Percentiles rank a stretch among this genome's conserved stretches.
phyloP scores from a whole-genome alignment of 2,113 vertebrate genomes.

The Cyanoramphus novaezelandiae region DNA sequence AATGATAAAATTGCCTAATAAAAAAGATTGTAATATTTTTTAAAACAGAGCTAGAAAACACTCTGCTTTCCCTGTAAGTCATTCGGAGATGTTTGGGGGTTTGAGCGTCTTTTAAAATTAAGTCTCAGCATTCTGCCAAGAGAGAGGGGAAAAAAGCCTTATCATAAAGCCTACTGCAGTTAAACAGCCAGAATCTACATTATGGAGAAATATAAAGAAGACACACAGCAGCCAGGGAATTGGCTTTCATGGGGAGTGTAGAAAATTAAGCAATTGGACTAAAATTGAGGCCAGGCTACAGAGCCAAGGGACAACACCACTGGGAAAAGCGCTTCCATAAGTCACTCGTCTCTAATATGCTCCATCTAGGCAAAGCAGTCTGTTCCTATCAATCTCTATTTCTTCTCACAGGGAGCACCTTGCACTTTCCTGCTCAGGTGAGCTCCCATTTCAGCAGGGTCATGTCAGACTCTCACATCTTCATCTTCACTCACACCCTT shows the following conservation, averaged over 20 bases:
- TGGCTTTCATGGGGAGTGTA: slow-evolving; percentile 51
- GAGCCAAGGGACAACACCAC: slow-evolving; percentile 56
- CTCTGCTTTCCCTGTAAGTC: slow-evolving; percentile 67
- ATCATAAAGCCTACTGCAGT: slow-evolving; percentile 72
- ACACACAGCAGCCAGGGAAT: slow-evolving; percentile 67
- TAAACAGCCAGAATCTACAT: slow-evolving; percentile 75
- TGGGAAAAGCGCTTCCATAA: slow-evolving; percentile 25
- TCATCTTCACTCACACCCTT: not conserved
- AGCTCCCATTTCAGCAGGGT: not conserved
- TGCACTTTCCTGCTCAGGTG: not conserved
- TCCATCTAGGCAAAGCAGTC: slow-evolving; percentile 4
- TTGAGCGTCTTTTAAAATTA: slow-evolving; percentile 77
- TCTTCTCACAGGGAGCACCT: not conserved
- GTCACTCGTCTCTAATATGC: not conserved
- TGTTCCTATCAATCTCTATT: not conserved
- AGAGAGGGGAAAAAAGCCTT: slow-evolving; percentile 44
- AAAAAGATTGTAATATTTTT: slow-evolving; percentile 78
- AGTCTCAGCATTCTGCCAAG: slow-evolving; percentile 71
- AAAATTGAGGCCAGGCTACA: slow-evolving; percentile 59
- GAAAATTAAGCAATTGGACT: slow-evolving; percentile 75
- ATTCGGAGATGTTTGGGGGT: slow-evolving; percentile 68
- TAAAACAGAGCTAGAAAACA: slow-evolving; percentile 72
- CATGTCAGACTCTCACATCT: not conserved
- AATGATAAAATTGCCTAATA: slow-evolving; percentile 86
- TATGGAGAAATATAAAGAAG: slow-evolving; percentile 75